phyloP scores from a whole-genome alignment of 2,113 vertebrate genomes.

The Trichomycterus rosablanca region DNA sequence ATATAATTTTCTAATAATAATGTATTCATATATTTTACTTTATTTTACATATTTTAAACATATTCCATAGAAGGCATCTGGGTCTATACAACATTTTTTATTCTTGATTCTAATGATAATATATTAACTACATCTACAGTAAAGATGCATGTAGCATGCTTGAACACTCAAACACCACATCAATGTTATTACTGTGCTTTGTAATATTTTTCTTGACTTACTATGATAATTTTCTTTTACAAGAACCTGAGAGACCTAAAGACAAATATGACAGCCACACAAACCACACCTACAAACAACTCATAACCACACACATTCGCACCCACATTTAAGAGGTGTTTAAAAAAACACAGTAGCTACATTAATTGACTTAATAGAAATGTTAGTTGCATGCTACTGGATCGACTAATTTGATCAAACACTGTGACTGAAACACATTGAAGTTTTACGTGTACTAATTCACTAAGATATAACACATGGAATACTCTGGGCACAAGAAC shows the following conservation, averaged over 20 bases:
- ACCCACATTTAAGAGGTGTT: slow-evolving; percentile 25
- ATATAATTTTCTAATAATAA: no score
- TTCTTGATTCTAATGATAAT: slow-evolving; percentile 19
- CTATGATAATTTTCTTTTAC: slow-evolving; percentile 41
- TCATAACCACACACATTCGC: slow-evolving; percentile 35
- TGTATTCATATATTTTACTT: slow-evolving; percentile 56
- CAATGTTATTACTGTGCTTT: slow-evolving; percentile 59
- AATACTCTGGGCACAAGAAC: neutral
- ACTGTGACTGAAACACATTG: slow-evolving; percentile 11
- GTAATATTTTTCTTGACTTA: slow-evolving; percentile 40
- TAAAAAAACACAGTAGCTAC: slow-evolving; percentile 17
- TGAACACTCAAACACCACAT: slow-evolving; percentile 11
- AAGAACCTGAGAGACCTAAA: slow-evolving; percentile 29
- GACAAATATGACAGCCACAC: slow-evolving; percentile 25
- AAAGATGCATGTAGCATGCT: slow-evolving; percentile 58
- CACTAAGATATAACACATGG: neutral
- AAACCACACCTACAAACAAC: slow-evolving; percentile 18
- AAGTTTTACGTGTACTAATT: slow-evolving; percentile 17
- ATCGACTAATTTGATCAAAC: slow-evolving; percentile 32
- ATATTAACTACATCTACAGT: slow-evolving; percentile 32
- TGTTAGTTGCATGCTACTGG: slow-evolving; percentile 38
- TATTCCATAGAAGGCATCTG: slow-evolving; percentile 41
- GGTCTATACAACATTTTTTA: slow-evolving; percentile 23
- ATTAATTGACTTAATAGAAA: slow-evolving; percentile 9
- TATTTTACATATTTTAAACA: slow-evolving; percentile 41